Evolutionary conservation across 2,113 vertebrate genomes (phyloP).

Genomic region (Rhagologus leucostigma): DNA sequence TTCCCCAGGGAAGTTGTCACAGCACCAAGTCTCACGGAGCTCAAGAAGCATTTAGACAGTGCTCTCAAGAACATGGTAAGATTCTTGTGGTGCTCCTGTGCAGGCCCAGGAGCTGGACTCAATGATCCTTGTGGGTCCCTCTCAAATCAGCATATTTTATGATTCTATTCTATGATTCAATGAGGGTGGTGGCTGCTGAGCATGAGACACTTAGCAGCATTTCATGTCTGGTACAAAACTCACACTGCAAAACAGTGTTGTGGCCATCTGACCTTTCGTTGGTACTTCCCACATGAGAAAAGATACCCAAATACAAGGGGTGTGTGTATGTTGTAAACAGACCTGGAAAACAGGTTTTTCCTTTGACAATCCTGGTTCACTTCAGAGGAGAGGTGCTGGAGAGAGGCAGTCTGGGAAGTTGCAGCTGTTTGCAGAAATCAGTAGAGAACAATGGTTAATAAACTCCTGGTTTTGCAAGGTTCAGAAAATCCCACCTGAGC

Average conservation of each 20-base stretch:
- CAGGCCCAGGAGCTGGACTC: not conserved
- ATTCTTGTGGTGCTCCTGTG: not conserved
- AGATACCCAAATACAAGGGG: not conserved
- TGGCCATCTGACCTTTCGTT: not conserved
- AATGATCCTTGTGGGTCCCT: accelerated
- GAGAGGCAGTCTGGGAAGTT: not conserved
- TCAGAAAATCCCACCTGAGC: not conserved
- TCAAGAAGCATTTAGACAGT: not conserved
- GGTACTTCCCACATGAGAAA: not conserved
- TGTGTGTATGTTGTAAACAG: not conserved
- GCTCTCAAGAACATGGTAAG: not conserved
- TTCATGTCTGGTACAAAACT: not conserved
- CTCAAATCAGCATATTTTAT: accelerated
- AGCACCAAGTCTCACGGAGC: not conserved
- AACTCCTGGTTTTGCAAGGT: not conserved
- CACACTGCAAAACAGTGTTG: not conserved
- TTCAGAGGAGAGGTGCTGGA: not conserved
- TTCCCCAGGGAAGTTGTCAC: not conserved
- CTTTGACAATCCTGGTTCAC: not conserved
- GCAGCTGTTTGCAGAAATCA: not conserved
- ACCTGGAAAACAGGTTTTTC: not conserved
- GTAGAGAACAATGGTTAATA: not conserved
- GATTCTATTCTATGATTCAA: not conserved
- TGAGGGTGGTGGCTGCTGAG: not conserved
- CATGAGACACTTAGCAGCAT: not conserved